Percentiles rank a stretch among this genome's conserved stretches.
These are phyloP conservation scores for Lagopus leucura DNA, from an alignment of 2,113 vertebrate species.

Conservation along the genomic window DNA sequence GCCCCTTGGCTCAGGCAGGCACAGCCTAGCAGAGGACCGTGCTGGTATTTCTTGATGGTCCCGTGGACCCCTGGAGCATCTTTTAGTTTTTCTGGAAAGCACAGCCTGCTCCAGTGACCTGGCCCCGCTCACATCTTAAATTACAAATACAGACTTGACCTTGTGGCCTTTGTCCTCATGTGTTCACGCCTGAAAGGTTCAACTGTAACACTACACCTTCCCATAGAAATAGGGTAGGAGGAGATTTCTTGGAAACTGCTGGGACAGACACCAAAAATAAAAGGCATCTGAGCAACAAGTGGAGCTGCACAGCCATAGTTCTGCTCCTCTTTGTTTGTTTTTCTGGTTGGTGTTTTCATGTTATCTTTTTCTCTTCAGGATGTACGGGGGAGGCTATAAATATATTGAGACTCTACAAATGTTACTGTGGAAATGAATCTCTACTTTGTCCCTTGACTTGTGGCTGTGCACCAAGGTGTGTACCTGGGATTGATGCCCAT, in stretches of 20 bases:
- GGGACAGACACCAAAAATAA: slow-evolving; percentile 55
- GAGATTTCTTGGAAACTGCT: slow-evolving; percentile 44
- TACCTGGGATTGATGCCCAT: rapidly evolving
- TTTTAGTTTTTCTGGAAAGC: not conserved
- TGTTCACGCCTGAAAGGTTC: not conserved
- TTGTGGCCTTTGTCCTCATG: not conserved
- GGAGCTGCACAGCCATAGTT: not conserved
- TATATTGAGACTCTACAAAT: not conserved
- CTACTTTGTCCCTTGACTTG: not conserved
- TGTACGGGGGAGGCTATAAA: not conserved
- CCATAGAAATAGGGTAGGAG: slow-evolving; percentile 39
- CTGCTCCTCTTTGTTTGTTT: not conserved
- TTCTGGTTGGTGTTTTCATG: not conserved
- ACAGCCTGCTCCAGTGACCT: not conserved
- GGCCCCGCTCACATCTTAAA: rapidly evolving
- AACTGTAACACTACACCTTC: not conserved
- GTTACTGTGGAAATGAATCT: not conserved
- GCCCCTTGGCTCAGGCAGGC: not conserved
- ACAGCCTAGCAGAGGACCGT: rapidly evolving
- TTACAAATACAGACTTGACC: slow-evolving; percentile 9
- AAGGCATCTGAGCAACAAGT: slow-evolving; percentile 9
- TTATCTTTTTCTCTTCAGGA: not conserved
- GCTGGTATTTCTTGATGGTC: not conserved
- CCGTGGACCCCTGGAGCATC: rapidly evolving
- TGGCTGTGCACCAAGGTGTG: not conserved